These are phyloP conservation scores for Drosophila sucinea DNA, from an alignment of 1,140 invertebrate genomes.

Conservation along the genomic window DNA sequence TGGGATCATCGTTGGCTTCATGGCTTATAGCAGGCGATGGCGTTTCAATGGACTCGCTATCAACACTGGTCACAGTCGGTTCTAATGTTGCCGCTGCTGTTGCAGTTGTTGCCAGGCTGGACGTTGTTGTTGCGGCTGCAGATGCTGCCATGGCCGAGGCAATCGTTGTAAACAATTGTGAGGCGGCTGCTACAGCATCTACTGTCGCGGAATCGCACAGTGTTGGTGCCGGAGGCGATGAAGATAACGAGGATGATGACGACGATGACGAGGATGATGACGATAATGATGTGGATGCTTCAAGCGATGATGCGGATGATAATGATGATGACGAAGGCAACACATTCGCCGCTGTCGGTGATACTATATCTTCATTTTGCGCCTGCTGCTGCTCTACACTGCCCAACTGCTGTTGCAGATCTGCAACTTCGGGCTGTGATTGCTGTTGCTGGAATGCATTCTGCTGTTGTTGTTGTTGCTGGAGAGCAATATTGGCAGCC, in stretches of 20 bases:
- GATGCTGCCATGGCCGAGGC: slow-evolving; percentile 65
- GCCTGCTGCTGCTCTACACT: slow-evolving; percentile 53
- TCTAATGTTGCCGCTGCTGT: slow-evolving; percentile 21
- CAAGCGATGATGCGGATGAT: slow-evolving; percentile 43
- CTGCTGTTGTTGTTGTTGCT: slow-evolving; percentile 59
- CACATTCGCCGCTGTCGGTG: slow-evolving; percentile 23
- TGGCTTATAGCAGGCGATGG: slow-evolving; percentile 31
- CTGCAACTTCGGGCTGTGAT: slow-evolving; percentile 67
- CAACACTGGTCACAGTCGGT: slow-evolving; percentile 37
- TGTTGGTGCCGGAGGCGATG: slow-evolving; percentile 43
- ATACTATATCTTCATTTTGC: slow-evolving; percentile 52
- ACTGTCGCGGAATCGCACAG: slow-evolving; percentile 71
- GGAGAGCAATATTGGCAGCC: slow-evolving; percentile 72
- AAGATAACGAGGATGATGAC: slow-evolving; percentile 41
- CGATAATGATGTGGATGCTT: slow-evolving; percentile 44
- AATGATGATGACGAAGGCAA: slow-evolving; percentile 45
- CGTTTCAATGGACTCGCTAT: slow-evolving; percentile 30
- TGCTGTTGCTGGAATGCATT: slow-evolving; percentile 65
- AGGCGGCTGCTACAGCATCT: slow-evolving; percentile 68
- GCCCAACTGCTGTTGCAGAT: slow-evolving; percentile 72
- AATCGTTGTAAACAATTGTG: slow-evolving; percentile 61
- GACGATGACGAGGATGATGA: slow-evolving; percentile 48
- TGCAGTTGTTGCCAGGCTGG: slow-evolving; percentile 46
- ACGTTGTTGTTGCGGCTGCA: slow-evolving; percentile 55
- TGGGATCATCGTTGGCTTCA: slow-evolving; percentile 37